Base-by-base conservation (phyloP, 1,140 invertebrate species). In the Hypsibius dujardini region DNA sequence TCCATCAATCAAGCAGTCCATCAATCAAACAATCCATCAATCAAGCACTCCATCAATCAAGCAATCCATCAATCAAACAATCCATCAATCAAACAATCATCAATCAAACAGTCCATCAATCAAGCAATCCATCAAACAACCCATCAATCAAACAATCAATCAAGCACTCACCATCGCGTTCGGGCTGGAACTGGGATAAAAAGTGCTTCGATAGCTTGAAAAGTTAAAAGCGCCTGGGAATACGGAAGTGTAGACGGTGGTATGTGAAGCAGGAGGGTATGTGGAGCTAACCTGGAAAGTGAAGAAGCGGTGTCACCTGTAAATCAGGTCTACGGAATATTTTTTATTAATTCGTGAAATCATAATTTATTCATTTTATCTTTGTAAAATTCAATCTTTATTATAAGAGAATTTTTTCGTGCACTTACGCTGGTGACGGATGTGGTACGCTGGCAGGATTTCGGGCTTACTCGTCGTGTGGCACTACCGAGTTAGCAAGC, bases 381-480 rank as follows among this genome's bases (percentile, higher is more conserved):
- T 28, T 28, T 28, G 28, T 28, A 28, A 28, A 28, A 28, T 28
- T 28, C 28, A 28, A 28, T 28, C 28, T 28, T 28, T 28, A 28
- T 28, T 28, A 28, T 28, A 28, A 28, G 28, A 28, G 28, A 28
- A 28, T 28, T 28, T 28, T 28, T 28, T 28, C 28, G 28, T 56
- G 50, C 50, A 42, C 62, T 67, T 67, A 67, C 62, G 62, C 42
- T 67, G 62, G 42, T 42, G 62, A 67, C 62, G 62, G 7, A 42
- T 67, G 62, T 67, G 62, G 62, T 67, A 67, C 62, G 62, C 62
- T 45, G 62, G 62, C 62, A 67, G 62, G 62, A 67, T 42, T 12
- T 12, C 3, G 42, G 3, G 12, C 45, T 45, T 67, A 12, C 3
- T 67, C 62, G 62, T 45, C 42, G 62, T 67, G 62, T 67, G 12